phyloP scores from a whole-genome alignment of 2,113 vertebrate species.

The Chionodraco myersi region DNA sequence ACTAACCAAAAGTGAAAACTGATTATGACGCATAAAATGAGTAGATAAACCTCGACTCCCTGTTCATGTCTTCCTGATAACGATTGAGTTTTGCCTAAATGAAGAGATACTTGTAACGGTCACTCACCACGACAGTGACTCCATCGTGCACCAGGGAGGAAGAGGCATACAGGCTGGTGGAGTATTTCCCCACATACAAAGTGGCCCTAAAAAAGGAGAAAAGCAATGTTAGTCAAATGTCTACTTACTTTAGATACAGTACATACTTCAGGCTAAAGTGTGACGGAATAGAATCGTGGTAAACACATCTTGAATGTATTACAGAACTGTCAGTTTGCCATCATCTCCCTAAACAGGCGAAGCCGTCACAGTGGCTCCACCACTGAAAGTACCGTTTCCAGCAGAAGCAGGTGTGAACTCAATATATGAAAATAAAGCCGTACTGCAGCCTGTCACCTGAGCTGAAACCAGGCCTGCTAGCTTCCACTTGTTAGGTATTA shows the following conservation, averaged over 20 bases:
- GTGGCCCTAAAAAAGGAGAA: conserved; percentile 86
- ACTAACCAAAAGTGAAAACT: conserved; percentile 9
- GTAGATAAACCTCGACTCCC: neutral
- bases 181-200: conserved; percentile 96
- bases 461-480: conserved; percentile 14
- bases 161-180: conserved; percentile 94
- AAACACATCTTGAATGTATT: neutral
- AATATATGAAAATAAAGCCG: conserved; percentile 18
- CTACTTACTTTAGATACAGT: neutral
- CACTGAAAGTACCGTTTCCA: conserved; percentile 41
- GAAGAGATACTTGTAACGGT: neutral
- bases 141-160: conserved; percentile 96
- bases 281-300: neutral
- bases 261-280: neutral
- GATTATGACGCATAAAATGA: neutral
- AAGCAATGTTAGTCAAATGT: neutral
- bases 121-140: conserved; percentile 95
- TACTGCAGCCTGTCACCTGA: conserved; percentile 22
- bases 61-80: neutral
- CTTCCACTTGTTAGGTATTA: conserved; percentile 2
- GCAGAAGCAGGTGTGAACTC: conserved; percentile 47
- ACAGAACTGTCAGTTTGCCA: neutral
- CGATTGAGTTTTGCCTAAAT: conserved; percentile 7
- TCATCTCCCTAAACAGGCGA: neutral
- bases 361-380: conserved; percentile 11